A percentile compares a stretch with the other conserved stretches of the same genome.
phyloP scores from a whole-genome alignment of 2,113 vertebrate species.

The Silurus glanis region DNA sequence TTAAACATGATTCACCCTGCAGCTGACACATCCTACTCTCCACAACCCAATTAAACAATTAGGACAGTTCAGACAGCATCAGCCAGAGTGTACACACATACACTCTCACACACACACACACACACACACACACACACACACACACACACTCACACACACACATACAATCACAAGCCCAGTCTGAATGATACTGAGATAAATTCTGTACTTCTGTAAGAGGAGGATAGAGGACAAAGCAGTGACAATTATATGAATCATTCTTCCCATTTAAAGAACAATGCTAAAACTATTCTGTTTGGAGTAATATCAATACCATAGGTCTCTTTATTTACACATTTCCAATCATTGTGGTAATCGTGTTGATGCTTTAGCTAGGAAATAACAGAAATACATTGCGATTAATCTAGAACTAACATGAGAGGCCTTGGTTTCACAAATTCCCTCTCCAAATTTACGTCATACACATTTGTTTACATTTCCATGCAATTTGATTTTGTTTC shows the following conservation, averaged over 20 bases:
- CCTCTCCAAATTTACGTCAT: neutral
- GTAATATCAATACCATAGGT: neutral
- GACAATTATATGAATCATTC: neutral
- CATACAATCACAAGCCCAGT: neutral
- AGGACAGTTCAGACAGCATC: constrained; percentile 68
- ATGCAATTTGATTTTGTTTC: neutral
- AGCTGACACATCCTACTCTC: constrained; percentile 65
- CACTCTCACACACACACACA: neutral
- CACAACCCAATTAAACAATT: constrained; percentile 72
- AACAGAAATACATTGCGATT: neutral
- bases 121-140: neutral
- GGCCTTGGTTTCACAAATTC: neutral
- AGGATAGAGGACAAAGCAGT: neutral
- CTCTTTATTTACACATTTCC: neutral
- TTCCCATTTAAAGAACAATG: neutral
- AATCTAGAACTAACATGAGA: neutral
- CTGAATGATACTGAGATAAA: constrained; percentile 5
- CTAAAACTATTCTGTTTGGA: neutral
- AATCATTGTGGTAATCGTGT: neutral
- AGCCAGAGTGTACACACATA: constrained; percentile 47
- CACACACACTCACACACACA: neutral
- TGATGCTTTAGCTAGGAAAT: neutral
- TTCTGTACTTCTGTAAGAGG: constrained; percentile 3
- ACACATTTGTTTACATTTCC: neutral
- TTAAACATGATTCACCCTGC: constrained; percentile 67